Evolutionary conservation across 2,888 invertebrate genomes (phyloP).

Genomic region (Drosophila anceps): DNA sequence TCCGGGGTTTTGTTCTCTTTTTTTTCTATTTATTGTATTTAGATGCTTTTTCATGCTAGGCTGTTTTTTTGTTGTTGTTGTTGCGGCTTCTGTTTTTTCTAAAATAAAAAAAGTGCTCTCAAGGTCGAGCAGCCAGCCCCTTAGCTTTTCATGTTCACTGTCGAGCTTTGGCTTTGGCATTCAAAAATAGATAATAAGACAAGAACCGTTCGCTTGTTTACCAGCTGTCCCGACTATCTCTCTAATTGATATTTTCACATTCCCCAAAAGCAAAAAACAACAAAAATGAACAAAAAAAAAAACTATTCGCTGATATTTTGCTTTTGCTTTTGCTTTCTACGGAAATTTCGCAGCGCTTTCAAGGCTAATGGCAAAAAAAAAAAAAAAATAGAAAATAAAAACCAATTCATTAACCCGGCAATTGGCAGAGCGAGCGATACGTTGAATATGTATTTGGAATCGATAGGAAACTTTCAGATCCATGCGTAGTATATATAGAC

Average conservation of each 20-base stretch:
- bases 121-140: conserved; percentile 43
- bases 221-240: conserved; percentile 67
- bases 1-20: conserved; percentile 28
- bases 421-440: neutral
- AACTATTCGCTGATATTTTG: conserved; percentile 31
- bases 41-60: conserved; percentile 17
- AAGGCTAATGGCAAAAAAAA: conserved; percentile 56
- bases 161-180: conserved; percentile 75
- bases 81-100: conserved; percentile 19
- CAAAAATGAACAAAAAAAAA: neutral
- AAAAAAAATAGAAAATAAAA: conserved; percentile 1
- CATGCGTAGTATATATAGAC: neutral
- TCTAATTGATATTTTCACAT: conserved; percentile 60
- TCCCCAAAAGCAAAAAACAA: conserved; percentile 1
- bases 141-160: conserved; percentile 66
- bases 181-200: conserved; percentile 65
- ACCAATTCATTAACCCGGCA: conserved; percentile 33
- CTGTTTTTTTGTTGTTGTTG: conserved; percentile 10
- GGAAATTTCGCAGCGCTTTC: conserved; percentile 47
- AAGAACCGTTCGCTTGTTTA: conserved; percentile 41
- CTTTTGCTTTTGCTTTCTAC: conserved; percentile 40
- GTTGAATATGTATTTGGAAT: neutral
- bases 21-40: conserved; percentile 1
- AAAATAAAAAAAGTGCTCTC: conserved; percentile 31
- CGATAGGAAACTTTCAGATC: neutral